phyloP scores from a whole-genome alignment of 2,888 invertebrate genomes.

The Eupithecia insigniata region DNA sequence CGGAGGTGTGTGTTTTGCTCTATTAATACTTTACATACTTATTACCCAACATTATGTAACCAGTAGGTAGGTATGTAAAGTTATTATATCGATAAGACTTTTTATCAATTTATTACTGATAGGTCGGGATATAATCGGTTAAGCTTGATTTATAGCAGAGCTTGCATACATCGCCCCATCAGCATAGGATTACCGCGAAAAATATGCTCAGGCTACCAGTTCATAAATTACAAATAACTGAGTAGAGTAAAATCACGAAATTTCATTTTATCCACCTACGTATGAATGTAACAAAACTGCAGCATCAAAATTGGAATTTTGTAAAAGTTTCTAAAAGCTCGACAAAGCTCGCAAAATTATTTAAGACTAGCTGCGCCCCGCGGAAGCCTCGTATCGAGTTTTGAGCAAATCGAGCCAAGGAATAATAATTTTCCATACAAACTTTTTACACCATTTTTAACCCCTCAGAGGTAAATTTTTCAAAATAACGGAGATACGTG shows the following conservation, averaged over 20 bases:
- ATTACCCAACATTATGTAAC: slow-evolving; percentile 14
- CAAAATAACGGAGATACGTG: too few relatives aligned
- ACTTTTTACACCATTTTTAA: too few relatives aligned
- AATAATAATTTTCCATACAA: too few relatives aligned
- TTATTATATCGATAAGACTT: slow-evolving; percentile 38
- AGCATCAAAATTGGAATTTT: background rate
- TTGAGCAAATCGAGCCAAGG: too few relatives aligned
- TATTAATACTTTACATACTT: background rate
- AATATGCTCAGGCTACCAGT: slow-evolving; percentile 33
- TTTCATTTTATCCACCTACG: background rate
- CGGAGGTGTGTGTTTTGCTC: too few relatives aligned
- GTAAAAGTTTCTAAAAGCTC: background rate
- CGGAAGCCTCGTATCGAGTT: too few relatives aligned
- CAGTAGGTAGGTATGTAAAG: slow-evolving; percentile 1
- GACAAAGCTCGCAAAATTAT: background rate
- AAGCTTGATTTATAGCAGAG: slow-evolving; percentile 63
- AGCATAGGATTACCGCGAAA: slow-evolving; percentile 50
- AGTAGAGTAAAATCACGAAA: background rate
- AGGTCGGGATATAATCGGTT: slow-evolving; percentile 51
- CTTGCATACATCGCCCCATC: slow-evolving; percentile 53
- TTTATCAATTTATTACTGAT: slow-evolving; percentile 58
- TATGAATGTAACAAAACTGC: slow-evolving; percentile 4
- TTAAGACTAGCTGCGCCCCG: too few relatives aligned
- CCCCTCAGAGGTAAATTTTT: too few relatives aligned
- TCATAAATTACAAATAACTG: slow-evolving; percentile 47